Conservation (phyloP, 2,888 invertebrate species). For the Chrysopilus asiliformis region DNA sequence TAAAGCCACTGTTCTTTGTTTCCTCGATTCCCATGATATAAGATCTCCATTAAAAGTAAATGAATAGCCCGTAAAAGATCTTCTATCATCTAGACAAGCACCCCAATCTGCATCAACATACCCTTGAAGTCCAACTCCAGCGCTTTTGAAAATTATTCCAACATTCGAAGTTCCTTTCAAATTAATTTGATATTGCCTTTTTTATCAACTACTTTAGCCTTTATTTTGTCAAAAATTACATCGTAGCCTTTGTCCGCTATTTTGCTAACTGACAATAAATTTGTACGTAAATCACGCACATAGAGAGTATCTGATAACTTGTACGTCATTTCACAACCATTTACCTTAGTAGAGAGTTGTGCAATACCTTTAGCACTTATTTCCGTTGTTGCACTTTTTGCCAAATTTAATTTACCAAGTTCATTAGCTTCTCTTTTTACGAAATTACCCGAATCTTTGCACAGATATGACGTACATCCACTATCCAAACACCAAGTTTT, state of each 20-base stretch:
- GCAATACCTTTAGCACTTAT: conserved; percentile 1
- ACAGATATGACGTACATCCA: background rate
- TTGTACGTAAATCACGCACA: conserved; percentile 2
- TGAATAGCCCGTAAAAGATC: too few species aligned
- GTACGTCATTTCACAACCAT: background rate
- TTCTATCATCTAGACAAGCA: too few species aligned
- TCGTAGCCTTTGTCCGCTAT: background rate
- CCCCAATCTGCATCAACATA: too few species aligned
- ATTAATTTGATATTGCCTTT: background rate
- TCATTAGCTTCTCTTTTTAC: background rate
- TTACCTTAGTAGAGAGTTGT: background rate
- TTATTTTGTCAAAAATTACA: background rate
- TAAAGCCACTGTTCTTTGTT: too few species aligned
- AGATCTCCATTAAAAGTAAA: too few species aligned
- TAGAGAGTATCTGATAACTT: background rate
- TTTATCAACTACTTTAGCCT: background rate
- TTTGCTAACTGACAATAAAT: conserved; percentile 1
- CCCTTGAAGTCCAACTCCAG: too few species aligned
- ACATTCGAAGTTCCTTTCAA: too few species aligned
- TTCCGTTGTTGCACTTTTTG: background rate
- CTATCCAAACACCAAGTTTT: background rate
- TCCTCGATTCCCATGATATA: too few species aligned
- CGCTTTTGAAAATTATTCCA: too few species aligned
- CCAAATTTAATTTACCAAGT: background rate
- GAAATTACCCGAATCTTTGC: background rate